Evolutionary conservation across 2,888 invertebrate genomes (phyloP), one percentile per base, ranked within the genome.

Genomic region (Tiliacea citrago): DNA sequence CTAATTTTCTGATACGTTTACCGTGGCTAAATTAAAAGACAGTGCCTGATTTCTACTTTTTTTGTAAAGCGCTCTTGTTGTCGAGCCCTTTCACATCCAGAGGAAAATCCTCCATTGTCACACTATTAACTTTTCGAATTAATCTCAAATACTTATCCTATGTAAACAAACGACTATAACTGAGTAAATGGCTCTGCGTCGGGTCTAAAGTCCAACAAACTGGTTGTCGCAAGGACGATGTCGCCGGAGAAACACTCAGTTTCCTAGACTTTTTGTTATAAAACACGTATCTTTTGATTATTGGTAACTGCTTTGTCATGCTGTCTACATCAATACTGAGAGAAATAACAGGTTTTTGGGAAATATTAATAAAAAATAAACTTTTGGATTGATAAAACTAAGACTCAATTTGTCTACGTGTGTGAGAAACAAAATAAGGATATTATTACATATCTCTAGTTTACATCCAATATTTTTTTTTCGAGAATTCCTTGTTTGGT

Each of bases 121-220:
- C 61, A 39, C 39, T n/a, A 61, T 61, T 61, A 8, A 39, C 8
- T 51, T 67, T 5, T 70, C 18, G 39, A 67, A 60, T 53, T 13
- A 21, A 51, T 55, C 39, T 35, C 21, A 16, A 49, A 68, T 13
- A 79, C 24, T 58, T 21, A 58, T 42, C 12, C 24, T 63, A 61
- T 29, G 65, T 81, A 71, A 70, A 70, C 58, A 81, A 55, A 57
- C 10, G n/a, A 18, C 42, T 24, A 6, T 9, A 60, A 12, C 24
- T 39, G 42, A 68, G 81, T 62, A 57, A 39, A 24, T 55, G 13
- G 61, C 57, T 71, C 13, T 24, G 47, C 47, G 55, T 16, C 18
- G 47, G 24, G 79, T 51, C 7, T 70, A 75, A 84, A 81, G 83
- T 84, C 81, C 83, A 49, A 7, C 10, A 65, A 83, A 83, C 83